Evolutionary conservation across 2,797 vertebrate genomes (phyloP).

Genomic region (Forpus xanthops): DNA sequence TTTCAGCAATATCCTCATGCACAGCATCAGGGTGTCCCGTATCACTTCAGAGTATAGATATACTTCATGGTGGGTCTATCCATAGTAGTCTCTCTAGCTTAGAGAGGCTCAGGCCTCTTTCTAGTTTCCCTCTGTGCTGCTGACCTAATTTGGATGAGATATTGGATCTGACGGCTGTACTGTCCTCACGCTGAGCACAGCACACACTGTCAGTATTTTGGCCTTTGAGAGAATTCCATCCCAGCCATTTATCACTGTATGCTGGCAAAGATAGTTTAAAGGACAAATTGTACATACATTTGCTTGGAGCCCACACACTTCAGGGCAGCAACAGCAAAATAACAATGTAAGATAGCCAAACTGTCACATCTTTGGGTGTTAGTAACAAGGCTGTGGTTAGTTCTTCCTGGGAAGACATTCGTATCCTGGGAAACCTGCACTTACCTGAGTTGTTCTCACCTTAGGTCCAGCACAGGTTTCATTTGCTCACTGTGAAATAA

Average conservation of each 20-base stretch:
- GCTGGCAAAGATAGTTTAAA: neutral
- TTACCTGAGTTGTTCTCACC: neutral
- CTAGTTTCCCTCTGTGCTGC: conserved; percentile 25
- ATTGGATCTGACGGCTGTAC: conserved; percentile 47
- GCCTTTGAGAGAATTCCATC: conserved; percentile 25
- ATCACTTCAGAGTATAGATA: neutral
- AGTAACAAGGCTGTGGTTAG: neutral
- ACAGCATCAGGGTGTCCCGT: neutral
- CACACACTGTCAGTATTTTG: neutral
- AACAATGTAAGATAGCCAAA: neutral
- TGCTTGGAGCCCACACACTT: neutral
- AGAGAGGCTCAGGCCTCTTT: neutral
- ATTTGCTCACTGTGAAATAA: neutral
- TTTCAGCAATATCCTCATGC: neutral
- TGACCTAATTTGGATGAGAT: conserved; percentile 67
- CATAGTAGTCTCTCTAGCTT: neutral
- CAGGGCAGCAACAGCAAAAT: neutral
- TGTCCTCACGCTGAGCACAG: neutral
- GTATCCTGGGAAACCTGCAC: neutral
- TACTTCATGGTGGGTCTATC: neutral
- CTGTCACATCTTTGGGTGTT: neutral
- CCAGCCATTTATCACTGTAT: neutral
- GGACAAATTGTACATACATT: neutral
- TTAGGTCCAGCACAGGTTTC: neutral
- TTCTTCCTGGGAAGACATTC: neutral